Evolutionary conservation across 2,113 vertebrate species (phyloP).

Genomic region (Dipodomys spectabilis): DNA sequence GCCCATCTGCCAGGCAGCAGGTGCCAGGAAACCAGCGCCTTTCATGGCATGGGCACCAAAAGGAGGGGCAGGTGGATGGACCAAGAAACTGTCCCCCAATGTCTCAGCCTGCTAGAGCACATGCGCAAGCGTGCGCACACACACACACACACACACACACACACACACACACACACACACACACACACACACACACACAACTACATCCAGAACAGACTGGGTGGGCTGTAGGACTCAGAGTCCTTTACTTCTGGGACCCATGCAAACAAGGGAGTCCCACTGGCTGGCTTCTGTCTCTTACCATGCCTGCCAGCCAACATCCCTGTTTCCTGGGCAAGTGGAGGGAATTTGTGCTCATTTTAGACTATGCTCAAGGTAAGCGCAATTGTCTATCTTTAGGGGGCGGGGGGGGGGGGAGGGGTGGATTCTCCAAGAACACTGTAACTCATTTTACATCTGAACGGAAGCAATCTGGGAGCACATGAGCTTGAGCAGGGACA

Average conservation of each 20-base stretch:
- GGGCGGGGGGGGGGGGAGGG: too few relatives aligned
- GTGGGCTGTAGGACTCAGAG: not conserved
- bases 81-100: not conserved
- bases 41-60: slow-evolving; percentile 45
- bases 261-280: not conserved
- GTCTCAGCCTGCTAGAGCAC: not conserved
- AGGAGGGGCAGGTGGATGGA: slow-evolving; percentile 70
- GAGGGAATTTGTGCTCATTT: not conserved
- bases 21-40: slow-evolving; percentile 78
- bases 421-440: not conserved
- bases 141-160: too few relatives aligned
- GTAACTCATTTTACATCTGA: not conserved
- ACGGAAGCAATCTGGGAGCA: not conserved
- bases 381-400: too few relatives aligned
- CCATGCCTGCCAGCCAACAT: not conserved
- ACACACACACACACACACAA: too few relatives aligned
- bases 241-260: not conserved
- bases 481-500: not conserved
- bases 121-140: too few relatives aligned
- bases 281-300: not conserved
- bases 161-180: too few relatives aligned
- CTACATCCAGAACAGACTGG: not conserved
- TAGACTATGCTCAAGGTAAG: slow-evolving; percentile 43
- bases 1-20: slow-evolving; percentile 75
- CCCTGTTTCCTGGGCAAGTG: not conserved